Percentiles rank a stretch among this genome's conserved stretches.
These are phyloP conservation scores for Telmatherina bonti DNA, from an alignment of 2,797 vertebrate genomes.

Conservation along the genomic window DNA sequence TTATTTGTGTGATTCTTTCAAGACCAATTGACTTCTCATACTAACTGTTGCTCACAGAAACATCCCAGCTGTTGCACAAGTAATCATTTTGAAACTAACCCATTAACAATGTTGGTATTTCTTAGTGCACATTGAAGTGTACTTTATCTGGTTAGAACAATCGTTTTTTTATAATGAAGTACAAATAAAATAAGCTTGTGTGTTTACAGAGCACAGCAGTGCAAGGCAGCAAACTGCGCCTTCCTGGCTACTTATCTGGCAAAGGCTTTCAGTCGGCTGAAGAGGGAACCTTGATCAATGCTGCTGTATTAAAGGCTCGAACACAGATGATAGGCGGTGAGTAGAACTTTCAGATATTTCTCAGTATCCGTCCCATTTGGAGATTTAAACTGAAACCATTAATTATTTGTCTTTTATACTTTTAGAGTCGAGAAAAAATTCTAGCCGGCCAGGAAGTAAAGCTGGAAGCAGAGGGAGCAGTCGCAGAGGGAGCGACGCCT, in stretches of 20 bases:
- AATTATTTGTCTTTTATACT: neutral
- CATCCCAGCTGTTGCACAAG: neutral
- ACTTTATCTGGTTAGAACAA: neutral
- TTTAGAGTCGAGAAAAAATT: constrained; percentile 86
- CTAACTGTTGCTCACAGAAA: constrained; percentile 34
- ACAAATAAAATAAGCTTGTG: constrained; percentile 11
- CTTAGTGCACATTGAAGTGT: neutral
- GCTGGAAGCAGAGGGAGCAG: constrained; percentile 96
- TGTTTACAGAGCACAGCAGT: constrained; percentile 89
- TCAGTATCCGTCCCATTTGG: neutral
- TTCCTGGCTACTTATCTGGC: constrained; percentile 97
- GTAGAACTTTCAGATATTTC: constrained; percentile 20
- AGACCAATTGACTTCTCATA: constrained; percentile 7
- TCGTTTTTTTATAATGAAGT: neutral
- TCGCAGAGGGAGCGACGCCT: constrained; percentile 95
- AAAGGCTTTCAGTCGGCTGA: constrained; percentile 96
- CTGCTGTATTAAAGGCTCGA: constrained; percentile 91
- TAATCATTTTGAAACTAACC: constrained; percentile 27
- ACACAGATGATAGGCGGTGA: constrained; percentile 88
- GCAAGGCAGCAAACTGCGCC: constrained; percentile 95
- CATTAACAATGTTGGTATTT: neutral
- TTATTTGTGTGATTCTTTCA: constrained; percentile 21
- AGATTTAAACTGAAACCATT: neutral
- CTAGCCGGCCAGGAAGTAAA: constrained; percentile 94
- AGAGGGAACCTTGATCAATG: constrained; percentile 91